Evolutionary conservation across 2,113 vertebrate genomes (phyloP), one percentile per base, ranked within the genome.

Genomic region (Pao palembangensis): DNA sequence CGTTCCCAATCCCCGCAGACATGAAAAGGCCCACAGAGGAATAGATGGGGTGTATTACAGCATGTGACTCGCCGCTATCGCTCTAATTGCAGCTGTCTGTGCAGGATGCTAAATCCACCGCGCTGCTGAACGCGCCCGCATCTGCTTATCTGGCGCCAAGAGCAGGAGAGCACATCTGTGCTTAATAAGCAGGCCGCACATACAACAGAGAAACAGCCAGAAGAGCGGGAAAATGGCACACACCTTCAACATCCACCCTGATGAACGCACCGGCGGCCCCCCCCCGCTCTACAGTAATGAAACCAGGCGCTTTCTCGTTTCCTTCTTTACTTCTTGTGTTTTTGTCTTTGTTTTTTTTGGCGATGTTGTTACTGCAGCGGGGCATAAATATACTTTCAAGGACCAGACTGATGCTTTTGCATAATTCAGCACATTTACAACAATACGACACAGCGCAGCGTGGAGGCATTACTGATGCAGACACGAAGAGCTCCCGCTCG

Each of bases 31-130:
- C 58, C 64, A 47, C 75, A n/a, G 67, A 74, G 71, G 49, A 20
- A n/a, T 4, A 43, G 47, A 51, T 16, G 25, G 69, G 58, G 76
- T 14, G 60, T 41, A 47, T 59, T 71, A 49, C 8, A 72, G 61
- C 74, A 80, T 70, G 71, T 80, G 82, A 69, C 47, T 41, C 3
- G 28, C 14, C 55, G 3, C 67, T 73, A 72, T 81, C 78, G 2
- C 58, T 65, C 58, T 73, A 76, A 76, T 58, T 66, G 77, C 77
- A 80, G 75, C 76, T 68, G 74, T 55, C 61, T 73, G 43, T 21
- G 28, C 31, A 28, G 66, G 74, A 66, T 44, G 14, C 25, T 74
- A 55, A 78, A 81, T 76, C 75, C 77, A 76, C 52, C 76, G 64
- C 60, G 62, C 41, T 19, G 73, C 43, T 31, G 54, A 71, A 50